Evolutionary conservation across 2,888 invertebrate species (phyloP), one percentile per base, ranked within the genome.

Genomic region (Tetheella fluctuosa): DNA sequence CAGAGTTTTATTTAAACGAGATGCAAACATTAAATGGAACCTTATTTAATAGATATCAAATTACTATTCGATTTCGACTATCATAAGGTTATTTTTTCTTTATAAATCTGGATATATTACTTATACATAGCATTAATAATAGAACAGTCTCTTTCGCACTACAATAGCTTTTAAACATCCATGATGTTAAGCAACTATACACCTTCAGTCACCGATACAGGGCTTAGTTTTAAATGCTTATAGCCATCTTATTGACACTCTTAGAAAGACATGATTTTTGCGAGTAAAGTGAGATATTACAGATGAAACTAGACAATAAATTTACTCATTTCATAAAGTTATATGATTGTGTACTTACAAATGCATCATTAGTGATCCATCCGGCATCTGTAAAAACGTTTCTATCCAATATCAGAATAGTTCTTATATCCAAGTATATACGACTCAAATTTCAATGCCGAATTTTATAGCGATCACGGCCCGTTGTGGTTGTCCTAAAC

Each of bases 401-500:
- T 15, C 17, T 7, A n/a, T 10, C 48, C 1, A 48, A 20, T 10
- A 20, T 6, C 12, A 20, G 15, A 17, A 17, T 42, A 42, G 3
- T 1, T 7, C n/a, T 42, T 17, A 42, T 17, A 6, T 17, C 1
- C 7, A 17, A 15, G 17, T 2, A 3, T 17, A 1, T 42, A 42
- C 2, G n/a, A 48, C 20, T 48, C 20, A 48, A 17, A 48, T 48
- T 48, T 48, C 37, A 55, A 20, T 5, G 30, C 12, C 34, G 12
- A 54, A 37, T 55, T 34, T 13, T 13, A 20, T 34, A 37, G 7
- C 48, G 20, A 42, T 34, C 30, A 15, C 15, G 2, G 15, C 37
- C 15, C n/a, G 2, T 20, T 10, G 48, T 48, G 34, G 34, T 34
- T 34, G 34, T 34, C 37, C 12, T 55, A 37, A 54, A 23, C 69